A percentile compares a stretch with the other conserved stretches of the same genome.
phyloP scores from a whole-genome alignment of 2,797 vertebrate genomes.

The Salmo trutta region DNA sequence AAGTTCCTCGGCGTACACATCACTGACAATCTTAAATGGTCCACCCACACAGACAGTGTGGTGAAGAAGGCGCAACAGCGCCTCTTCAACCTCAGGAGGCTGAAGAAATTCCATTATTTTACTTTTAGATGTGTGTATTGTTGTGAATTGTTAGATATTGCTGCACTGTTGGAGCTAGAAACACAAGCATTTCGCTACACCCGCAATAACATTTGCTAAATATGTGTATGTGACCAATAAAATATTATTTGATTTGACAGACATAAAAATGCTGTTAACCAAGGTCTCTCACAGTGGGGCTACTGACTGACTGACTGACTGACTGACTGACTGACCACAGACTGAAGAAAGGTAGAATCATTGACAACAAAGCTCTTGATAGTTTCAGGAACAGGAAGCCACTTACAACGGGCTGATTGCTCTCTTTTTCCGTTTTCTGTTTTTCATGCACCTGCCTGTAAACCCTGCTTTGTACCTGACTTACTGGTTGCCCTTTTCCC shows the following conservation, averaged over 20 bases:
- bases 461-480: slow-evolving; percentile 20
- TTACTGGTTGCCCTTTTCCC: slow-evolving; percentile 1
- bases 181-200: too few relatives aligned
- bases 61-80: too few relatives aligned
- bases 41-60: too few relatives aligned
- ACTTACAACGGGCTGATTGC: background rate
- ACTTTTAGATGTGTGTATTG: too few relatives aligned
- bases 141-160: background rate
- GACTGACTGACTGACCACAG: too few relatives aligned
- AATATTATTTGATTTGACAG: background rate
- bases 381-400: slow-evolving; percentile 1
- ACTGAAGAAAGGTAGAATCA: background rate
- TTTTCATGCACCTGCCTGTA: slow-evolving; percentile 18
- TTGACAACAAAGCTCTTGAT: background rate
- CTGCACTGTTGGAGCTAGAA: too few relatives aligned
- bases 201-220: background rate
- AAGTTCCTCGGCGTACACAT: too few relatives aligned
- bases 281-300: background rate
- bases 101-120: too few relatives aligned
- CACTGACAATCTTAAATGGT: too few relatives aligned
- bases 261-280: slow-evolving; percentile 1
- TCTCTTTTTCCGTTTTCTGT: slow-evolving; percentile 2
- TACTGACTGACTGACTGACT: background rate
- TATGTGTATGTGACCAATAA: too few relatives aligned
- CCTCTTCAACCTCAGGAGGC: too few relatives aligned